Conservation (phyloP, 2,888 invertebrate species). For the Parthenolecanium corni region DNA sequence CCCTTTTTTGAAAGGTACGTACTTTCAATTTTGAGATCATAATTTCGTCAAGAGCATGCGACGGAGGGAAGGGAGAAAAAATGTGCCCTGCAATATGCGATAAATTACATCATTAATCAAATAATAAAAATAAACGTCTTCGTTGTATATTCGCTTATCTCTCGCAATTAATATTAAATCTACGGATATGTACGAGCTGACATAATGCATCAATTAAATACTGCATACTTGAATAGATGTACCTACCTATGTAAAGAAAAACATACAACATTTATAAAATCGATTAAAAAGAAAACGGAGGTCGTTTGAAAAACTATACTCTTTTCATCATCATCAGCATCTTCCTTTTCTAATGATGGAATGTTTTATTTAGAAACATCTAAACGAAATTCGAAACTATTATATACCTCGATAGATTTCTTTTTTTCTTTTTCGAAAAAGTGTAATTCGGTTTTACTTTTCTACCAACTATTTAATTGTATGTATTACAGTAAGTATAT, state of each 20-base stretch:
- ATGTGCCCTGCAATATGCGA: neutral
- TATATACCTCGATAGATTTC: too few relatives aligned
- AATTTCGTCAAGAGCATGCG: neutral
- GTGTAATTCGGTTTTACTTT: too few relatives aligned
- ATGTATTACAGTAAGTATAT: too few relatives aligned
- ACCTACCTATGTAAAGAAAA: neutral
- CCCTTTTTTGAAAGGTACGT: neutral
- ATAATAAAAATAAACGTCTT: slow-evolving; percentile 23
- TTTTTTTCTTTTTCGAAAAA: too few relatives aligned
- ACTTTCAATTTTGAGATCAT: neutral
- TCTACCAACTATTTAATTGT: too few relatives aligned
- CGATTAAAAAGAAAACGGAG: neutral
- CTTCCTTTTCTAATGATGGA: too few relatives aligned
- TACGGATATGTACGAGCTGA: slow-evolving; percentile 17
- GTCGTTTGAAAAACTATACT: too few relatives aligned
- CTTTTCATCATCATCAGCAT: too few relatives aligned
- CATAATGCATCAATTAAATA: slow-evolving; percentile 26
- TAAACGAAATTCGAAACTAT: too few relatives aligned
- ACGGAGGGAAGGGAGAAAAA: neutral
- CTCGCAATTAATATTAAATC: slow-evolving; percentile 22
- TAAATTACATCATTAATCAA: slow-evolving; percentile 21
- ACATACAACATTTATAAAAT: neutral
- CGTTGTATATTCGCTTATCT: slow-evolving; percentile 9
- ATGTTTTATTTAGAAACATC: too few relatives aligned
- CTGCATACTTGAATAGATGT: neutral